These are phyloP conservation scores for Ooceraea biroi DNA, from an alignment of 1,140 invertebrate genomes.

Conservation along the genomic window DNA sequence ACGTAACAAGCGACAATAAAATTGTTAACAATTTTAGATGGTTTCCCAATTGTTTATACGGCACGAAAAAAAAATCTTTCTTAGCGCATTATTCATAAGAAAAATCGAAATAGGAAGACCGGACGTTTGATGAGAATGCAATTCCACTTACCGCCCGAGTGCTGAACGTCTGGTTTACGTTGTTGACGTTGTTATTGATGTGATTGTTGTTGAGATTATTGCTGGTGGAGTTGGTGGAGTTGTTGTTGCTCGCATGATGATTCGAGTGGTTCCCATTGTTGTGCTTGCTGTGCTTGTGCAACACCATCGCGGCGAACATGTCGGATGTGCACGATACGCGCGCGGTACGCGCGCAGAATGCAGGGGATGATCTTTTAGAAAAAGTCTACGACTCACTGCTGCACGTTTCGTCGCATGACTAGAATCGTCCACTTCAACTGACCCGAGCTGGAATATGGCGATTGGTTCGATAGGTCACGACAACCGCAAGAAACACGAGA, in stretches of 20 bases:
- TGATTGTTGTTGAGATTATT: constrained; percentile 79
- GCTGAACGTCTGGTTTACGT: constrained; percentile 76
- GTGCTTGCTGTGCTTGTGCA: constrained; percentile 83
- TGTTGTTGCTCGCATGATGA: constrained; percentile 78
- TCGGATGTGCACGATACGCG: constrained; percentile 55
- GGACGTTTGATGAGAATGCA: neutral
- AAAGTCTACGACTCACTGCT: constrained; percentile 58
- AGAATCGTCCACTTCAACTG: constrained; percentile 11
- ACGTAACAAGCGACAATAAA: no score
- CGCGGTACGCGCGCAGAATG: constrained; percentile 48
- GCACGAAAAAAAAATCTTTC: neutral
- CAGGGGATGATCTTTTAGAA: constrained; percentile 28
- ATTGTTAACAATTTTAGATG: no score
- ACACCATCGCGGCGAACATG: constrained; percentile 85
- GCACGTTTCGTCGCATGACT: constrained; percentile 61
- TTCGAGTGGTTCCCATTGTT: constrained; percentile 79
- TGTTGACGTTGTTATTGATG: constrained; percentile 81
- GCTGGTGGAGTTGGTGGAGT: constrained; percentile 67
- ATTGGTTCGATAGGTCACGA: constrained; percentile 29
- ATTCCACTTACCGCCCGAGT: constrained; percentile 81
- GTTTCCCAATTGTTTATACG: neutral
- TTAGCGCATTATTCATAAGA: constrained; percentile 6
- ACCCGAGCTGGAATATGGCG: constrained; percentile 52
- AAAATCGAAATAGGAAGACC: neutral
- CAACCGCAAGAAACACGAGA: neutral